Percentiles rank a stretch among this genome's conserved stretches.
These are phyloP conservation scores for Danaus chrysippus DNA, from an alignment of 2,888 invertebrate genomes.

Conservation along the genomic window DNA sequence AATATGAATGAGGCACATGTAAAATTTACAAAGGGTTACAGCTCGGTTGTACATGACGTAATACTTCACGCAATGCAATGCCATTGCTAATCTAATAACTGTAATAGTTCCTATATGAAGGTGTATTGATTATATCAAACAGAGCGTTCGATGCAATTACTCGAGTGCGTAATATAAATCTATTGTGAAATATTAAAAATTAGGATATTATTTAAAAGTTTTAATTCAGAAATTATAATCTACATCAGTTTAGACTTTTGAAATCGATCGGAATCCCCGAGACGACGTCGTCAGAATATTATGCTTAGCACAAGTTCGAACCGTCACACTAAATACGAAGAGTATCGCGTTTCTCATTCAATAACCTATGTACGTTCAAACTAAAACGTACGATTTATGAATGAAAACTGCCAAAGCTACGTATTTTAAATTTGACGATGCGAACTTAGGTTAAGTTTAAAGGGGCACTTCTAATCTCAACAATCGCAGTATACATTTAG, in stretches of 20 bases:
- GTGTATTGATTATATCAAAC: neutral
- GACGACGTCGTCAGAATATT: conserved; percentile 45
- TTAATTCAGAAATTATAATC: conserved; percentile 60
- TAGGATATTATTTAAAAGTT: no score
- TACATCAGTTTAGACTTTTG: conserved; percentile 48
- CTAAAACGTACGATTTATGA: no score
- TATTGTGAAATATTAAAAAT: no score
- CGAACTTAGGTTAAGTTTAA: conserved; percentile 8
- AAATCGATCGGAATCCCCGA: conserved; percentile 61
- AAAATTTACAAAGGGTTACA: conserved; percentile 6
- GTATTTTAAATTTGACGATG: no score
- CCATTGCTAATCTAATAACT: no score
- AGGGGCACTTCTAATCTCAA: conserved; percentile 13
- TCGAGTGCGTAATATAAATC: no score
- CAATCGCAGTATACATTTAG: conserved; percentile 19
- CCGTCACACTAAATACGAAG: no score
- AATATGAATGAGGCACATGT: conserved; percentile 5
- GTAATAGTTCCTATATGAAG: neutral
- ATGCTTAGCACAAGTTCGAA: no score
- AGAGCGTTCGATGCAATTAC: no score
- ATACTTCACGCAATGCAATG: conserved; percentile 13
- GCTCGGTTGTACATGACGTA: conserved; percentile 10
- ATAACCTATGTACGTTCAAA: no score
- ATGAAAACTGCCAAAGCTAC: no score
- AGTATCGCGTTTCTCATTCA: no score